Evolutionary conservation across 2,888 invertebrate species (phyloP).

Genomic region (Geophilus truncorum): DNA sequence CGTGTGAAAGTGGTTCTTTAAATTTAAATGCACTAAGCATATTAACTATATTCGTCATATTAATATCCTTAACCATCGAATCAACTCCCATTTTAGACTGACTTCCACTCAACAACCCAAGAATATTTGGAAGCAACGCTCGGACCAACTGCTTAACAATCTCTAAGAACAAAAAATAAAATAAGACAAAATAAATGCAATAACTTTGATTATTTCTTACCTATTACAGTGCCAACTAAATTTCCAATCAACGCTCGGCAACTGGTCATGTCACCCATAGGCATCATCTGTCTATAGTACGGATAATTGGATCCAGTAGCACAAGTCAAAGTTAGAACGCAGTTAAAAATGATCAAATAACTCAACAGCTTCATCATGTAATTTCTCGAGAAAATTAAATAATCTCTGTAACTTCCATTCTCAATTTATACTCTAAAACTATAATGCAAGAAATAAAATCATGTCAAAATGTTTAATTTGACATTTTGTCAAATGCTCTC

Average conservation of each 20-base stretch:
- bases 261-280: background rate
- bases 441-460: background rate
- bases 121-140: background rate
- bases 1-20: background rate
- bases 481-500: background rate
- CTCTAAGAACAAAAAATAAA: background rate
- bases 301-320: background rate
- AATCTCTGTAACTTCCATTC: no score
- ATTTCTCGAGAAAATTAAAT: background rate
- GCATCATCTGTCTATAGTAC: background rate
- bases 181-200: background rate
- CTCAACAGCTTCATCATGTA: background rate
- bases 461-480: background rate
- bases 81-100: background rate
- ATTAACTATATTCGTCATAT: background rate
- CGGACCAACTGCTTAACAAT: background rate
- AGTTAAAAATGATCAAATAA: background rate
- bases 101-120: background rate
- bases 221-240: background rate
- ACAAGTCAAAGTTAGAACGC: background rate
- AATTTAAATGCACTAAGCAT: background rate
- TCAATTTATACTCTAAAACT: background rate
- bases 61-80: background rate
- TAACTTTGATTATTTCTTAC: no score
- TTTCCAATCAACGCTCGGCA: background rate